These are phyloP conservation scores for Falco concolor DNA, from an alignment of 2,797 vertebrate genomes.

Conservation along the genomic window DNA sequence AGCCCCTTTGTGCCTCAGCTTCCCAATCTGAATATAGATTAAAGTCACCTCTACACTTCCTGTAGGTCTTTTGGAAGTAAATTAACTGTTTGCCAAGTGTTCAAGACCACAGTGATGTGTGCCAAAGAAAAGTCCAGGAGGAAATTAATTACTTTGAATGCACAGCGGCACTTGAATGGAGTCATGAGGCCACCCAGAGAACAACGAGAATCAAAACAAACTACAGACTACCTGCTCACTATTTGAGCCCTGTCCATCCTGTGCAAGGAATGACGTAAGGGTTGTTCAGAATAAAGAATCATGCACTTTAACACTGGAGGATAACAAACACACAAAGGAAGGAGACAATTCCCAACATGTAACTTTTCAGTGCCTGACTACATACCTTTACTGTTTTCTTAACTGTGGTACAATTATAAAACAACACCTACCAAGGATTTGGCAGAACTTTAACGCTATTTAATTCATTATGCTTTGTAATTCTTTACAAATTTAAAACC, in stretches of 20 bases:
- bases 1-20: background rate
- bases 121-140: background rate
- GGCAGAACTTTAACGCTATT: background rate
- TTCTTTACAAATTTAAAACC: background rate
- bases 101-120: background rate
- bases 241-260: background rate
- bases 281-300: background rate
- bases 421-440: background rate
- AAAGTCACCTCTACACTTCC: background rate
- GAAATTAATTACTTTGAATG: conserved; percentile 18
- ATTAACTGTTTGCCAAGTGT: background rate
- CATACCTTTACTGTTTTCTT: background rate
- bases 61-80: background rate
- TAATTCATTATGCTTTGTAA: background rate
- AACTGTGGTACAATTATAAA: background rate
- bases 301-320: background rate
- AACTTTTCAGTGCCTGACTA: background rate
- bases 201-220: background rate
- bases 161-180: background rate
- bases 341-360: background rate
- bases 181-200: background rate
- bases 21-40: background rate
- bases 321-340: background rate
- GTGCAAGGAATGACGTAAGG: background rate
- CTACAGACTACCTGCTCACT: background rate